phyloP scores from a whole-genome alignment of 2,888 invertebrate species.

The Caenorhabditis becei region DNA sequence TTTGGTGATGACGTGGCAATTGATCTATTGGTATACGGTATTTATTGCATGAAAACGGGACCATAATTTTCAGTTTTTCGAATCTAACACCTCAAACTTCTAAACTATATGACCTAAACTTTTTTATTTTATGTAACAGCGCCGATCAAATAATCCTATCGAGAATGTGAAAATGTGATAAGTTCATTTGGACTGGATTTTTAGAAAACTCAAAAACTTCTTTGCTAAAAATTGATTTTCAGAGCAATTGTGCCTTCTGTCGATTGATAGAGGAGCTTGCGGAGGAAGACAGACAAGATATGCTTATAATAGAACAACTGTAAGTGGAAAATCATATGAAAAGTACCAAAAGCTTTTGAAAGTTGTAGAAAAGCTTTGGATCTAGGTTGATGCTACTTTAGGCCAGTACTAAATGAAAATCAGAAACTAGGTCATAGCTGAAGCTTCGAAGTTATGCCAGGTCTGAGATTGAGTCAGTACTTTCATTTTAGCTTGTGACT shows the following conservation, averaged over 20 bases:
- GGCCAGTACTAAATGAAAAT: too few species aligned
- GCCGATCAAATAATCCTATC: conserved; percentile 65
- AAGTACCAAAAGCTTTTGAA: too few species aligned
- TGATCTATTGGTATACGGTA: conserved; percentile 42
- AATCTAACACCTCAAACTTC: not conserved
- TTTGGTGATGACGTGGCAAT: not conserved
- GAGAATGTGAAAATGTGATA: conserved; percentile 39
- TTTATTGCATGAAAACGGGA: not conserved
- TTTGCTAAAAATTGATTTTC: conserved; percentile 48
- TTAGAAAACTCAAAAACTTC: not conserved
- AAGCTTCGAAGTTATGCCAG: too few species aligned
- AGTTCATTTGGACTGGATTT: conserved; percentile 30
- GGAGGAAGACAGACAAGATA: conserved; percentile 79
- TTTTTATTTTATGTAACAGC: conserved; percentile 62
- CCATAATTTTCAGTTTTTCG: conserved; percentile 1
- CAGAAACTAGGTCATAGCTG: too few species aligned
- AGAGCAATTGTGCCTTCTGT: conserved; percentile 80
- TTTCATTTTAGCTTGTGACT: too few species aligned
- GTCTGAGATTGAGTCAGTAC: too few species aligned
- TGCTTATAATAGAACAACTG: conserved; percentile 80
- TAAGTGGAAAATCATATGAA: too few species aligned
- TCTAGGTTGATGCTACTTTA: too few species aligned
- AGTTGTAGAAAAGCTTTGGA: too few species aligned
- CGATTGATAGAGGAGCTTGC: conserved; percentile 81
- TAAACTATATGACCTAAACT: not conserved